Evolutionary conservation across 2,113 vertebrate genomes (phyloP), one percentile per base, ranked within the genome.

Genomic region (Puffinus mauretanicus): DNA sequence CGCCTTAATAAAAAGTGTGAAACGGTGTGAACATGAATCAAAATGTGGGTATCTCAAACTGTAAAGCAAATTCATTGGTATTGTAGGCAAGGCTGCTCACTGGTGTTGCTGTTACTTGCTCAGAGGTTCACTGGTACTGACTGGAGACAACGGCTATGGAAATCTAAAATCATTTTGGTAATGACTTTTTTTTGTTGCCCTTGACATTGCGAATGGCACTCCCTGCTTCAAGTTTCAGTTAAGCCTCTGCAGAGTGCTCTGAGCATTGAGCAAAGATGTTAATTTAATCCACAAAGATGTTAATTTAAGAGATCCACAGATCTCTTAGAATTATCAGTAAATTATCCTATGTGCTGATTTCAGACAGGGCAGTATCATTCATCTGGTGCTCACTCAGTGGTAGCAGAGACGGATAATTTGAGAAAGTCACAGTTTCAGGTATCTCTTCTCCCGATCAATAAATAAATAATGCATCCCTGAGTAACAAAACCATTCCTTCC

Each of bases 351-450:
- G 9, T 62, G 42, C 11, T 94, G 66, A 82, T 80, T 80, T 89
- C 49, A 51, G 73, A 88, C 15, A 85, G 19, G 9, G n/a, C 9
- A n/a, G 40, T 76, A 62, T 90, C 58, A 36, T 91, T 91, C 95
- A 47, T 77, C 58, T 1, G 1, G 11, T 46, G 54, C 36, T 90
- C 73, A n/a, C 34, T 80, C 81, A 82, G 8, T 11, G 22, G 66
- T 58, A 91, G 46, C n/a, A 90, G 84, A 82, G 61, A 61, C 36
- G 27, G 72, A 62, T 91, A 73, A 89, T 62, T 82, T 80, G 62
- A 94, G 62, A 88, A 93, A 91, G 58, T 66, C 61, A 65, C 73
- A 72, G 21, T 82, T 95, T 96, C 66, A 77, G 42, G 62, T 91
- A 80, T 70, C 18, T 67, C 16, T 87, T 94, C 75, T 90, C 24